Base-by-base conservation (phyloP, 1,140 invertebrate genomes). In the Drosophila watanabei region DNA sequence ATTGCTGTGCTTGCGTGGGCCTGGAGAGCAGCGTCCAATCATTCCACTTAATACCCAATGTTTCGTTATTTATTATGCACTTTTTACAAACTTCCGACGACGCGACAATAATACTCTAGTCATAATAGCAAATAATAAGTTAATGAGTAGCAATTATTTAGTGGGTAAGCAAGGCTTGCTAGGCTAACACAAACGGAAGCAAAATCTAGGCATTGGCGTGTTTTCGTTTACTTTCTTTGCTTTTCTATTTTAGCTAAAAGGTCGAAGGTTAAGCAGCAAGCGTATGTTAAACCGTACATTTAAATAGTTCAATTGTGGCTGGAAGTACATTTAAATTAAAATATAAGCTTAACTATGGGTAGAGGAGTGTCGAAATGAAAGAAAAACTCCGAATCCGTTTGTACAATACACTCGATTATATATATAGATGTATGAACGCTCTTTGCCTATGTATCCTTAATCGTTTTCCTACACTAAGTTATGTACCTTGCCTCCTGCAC, bases 51-150 rank as follows among this genome's bases (percentile, higher is more conserved):
- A 75, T 83, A 77, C 73, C 79, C 49, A 83, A 61, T 69, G 70
- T 78, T 63, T 78, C 59, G 45, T 78, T 83, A 68, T 64, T 71
- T 79, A 71, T 82, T 84, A 79, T 75, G 78, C 70, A 88, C 73
- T 89, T 90, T 89, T 69, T 89, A 89, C 86, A 89, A 66, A 72
- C 39, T 59, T 56, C 73, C 59, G 45, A 68, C 35, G 57, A 37
- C 14, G 68, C 35, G 60, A 37, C 16, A 68, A 61, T 62, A 77
- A 90, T 88, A 90, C 82, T 76, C 75, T 78, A 78, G 51, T 75
- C 46, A 75, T 77, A 80, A 70, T 72, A 82, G 82, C 75, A 90
- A 80, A 85, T 70, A 89, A 91, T 91, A 90, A 90, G 72, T 87
- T 79, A 90, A 76, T 88, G 76, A 88, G 71, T 87, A 69, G 71